These are phyloP conservation scores for Oceanites oceanicus DNA, from an alignment of 2,113 vertebrate species.

Conservation along the genomic window DNA sequence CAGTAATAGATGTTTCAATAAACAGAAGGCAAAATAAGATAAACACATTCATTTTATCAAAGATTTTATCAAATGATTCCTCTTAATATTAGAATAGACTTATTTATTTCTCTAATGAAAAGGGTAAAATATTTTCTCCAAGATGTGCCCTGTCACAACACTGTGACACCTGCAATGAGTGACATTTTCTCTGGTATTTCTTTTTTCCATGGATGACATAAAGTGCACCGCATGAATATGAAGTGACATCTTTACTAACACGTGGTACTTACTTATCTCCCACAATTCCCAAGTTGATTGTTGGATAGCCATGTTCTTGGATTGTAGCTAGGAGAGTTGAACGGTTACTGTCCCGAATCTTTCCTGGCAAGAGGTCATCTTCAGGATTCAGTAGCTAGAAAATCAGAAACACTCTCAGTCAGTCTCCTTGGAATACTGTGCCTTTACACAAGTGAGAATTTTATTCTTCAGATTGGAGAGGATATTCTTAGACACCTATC, in stretches of 20 bases:
- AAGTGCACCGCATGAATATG: conserved; percentile 22
- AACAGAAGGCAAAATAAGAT: not conserved
- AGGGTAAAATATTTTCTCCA: not conserved
- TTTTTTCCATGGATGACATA: conserved; percentile 6
- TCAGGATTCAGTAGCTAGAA: conserved; percentile 94
- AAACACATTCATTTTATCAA: not conserved
- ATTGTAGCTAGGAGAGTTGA: conserved; percentile 96
- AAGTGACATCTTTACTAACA: conserved; percentile 61
- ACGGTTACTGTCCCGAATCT: conserved; percentile 97
- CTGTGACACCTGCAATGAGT: not conserved
- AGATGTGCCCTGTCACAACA: not conserved
- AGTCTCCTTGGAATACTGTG: not conserved
- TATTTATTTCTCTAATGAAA: not conserved
- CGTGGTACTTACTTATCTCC: conserved; percentile 93
- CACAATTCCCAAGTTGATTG: conserved; percentile 98
- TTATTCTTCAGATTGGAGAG: not conserved
- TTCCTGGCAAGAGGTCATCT: conserved; percentile 95
- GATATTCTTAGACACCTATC: not conserved
- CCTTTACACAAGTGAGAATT: not conserved
- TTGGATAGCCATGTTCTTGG: conserved; percentile 98
- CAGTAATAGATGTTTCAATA: not conserved
- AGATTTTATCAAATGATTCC: not conserved
- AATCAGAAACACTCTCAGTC: conserved; percentile 50
- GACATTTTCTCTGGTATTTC: conserved; percentile 14
- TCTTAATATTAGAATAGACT: not conserved